These are phyloP conservation scores for Drosophila subpulchrella DNA, from an alignment of 1,140 invertebrate species.

Conservation along the genomic window DNA sequence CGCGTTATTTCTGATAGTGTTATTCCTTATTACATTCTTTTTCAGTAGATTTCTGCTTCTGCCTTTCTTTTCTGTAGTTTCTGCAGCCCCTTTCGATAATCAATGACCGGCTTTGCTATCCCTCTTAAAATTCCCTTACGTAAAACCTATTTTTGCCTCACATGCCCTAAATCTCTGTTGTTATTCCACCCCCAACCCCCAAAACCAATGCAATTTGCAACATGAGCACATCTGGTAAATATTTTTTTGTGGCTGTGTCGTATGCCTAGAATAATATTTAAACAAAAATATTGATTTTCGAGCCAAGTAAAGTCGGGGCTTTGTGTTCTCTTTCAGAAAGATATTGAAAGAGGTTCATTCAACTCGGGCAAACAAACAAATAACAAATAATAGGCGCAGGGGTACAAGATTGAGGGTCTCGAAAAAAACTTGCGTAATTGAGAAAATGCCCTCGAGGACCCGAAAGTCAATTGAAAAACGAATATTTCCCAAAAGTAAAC, in stretches of 20 bases:
- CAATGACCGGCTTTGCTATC: background rate
- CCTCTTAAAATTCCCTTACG: background rate
- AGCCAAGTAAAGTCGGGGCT: constrained; percentile 10
- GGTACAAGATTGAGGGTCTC: constrained; percentile 2
- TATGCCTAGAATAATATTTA: constrained; percentile 52
- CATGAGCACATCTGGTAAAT: constrained; percentile 36
- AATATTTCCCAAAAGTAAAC: constrained; percentile 7
- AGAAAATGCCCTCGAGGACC: background rate
- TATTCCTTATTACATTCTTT: no score
- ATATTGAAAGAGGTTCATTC: constrained; percentile 50
- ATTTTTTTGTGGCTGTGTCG: constrained; percentile 26
- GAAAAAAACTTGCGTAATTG: constrained; percentile 6
- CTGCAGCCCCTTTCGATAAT: background rate
- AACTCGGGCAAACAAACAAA: constrained; percentile 29
- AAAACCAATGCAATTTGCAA: constrained; percentile 30
- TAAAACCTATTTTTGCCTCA: background rate
- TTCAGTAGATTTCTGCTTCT: no score
- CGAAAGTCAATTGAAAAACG: background rate
- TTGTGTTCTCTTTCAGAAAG: constrained; percentile 18
- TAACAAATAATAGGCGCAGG: background rate
- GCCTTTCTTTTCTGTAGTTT: background rate
- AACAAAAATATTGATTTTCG: constrained; percentile 64
- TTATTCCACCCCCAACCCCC: background rate
- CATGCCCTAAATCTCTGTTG: constrained; percentile 1
- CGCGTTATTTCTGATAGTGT: background rate